phyloP scores from a whole-genome alignment of 2,888 invertebrate genomes.

The Stenichneumon culpator region DNA sequence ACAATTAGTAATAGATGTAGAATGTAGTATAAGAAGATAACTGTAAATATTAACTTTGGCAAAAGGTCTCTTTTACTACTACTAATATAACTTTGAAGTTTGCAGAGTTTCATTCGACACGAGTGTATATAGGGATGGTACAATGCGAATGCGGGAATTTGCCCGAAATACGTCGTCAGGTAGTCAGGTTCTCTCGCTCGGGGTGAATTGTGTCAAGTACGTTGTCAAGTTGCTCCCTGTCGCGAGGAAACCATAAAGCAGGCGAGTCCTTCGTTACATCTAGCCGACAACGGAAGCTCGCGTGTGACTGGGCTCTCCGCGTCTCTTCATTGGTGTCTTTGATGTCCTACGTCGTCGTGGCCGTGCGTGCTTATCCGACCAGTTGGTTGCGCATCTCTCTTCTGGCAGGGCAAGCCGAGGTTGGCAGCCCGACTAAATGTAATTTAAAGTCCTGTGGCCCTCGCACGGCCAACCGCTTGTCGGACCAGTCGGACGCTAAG shows the following conservation, averaged over 20 bases:
- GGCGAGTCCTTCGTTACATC: background rate
- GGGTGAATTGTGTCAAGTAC: background rate
- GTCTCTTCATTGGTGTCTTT: slow-evolving; percentile 38
- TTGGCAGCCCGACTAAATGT: slow-evolving; percentile 73
- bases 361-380: slow-evolving; percentile 6
- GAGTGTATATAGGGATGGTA: background rate
- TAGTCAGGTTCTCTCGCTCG: background rate
- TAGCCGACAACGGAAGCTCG: background rate
- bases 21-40: too few relatives aligned
- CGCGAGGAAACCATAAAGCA: background rate
- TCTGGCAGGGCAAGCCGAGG: background rate
- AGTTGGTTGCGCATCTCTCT: slow-evolving; percentile 5
- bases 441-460: slow-evolving; percentile 75
- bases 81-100: background rate
- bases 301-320: background rate
- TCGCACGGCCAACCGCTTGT: slow-evolving; percentile 18
- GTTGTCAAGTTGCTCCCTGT: background rate
- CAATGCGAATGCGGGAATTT: background rate
- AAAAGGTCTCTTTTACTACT: too few relatives aligned
- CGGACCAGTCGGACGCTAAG: slow-evolving; percentile 10
- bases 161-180: background rate
- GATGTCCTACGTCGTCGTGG: slow-evolving; percentile 25
- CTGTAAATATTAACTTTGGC: too few relatives aligned
- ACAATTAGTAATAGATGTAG: too few relatives aligned
- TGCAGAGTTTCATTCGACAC: background rate